phyloP scores from a whole-genome alignment of 2,797 vertebrate genomes.

The Hydrocynus forskahlii region DNA sequence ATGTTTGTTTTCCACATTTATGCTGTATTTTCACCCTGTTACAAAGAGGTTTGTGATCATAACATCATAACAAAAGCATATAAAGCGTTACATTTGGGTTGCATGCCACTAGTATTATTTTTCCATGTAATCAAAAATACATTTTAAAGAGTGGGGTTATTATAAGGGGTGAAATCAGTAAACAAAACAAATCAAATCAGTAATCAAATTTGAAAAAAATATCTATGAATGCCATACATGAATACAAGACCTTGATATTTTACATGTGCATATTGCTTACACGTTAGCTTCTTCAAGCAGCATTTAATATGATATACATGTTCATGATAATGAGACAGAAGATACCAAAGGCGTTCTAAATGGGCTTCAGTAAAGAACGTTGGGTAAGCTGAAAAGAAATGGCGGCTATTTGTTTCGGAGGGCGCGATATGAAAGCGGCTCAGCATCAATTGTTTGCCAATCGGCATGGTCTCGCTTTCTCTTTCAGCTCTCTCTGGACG shows the following conservation, averaged over 20 bases:
- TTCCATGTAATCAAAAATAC: slow-evolving; percentile 83
- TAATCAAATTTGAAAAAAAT: slow-evolving; percentile 20
- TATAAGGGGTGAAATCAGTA: slow-evolving; percentile 67
- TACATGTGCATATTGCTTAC: slow-evolving; percentile 83
- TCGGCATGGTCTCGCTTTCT: slow-evolving; percentile 16
- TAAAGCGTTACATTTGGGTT: slow-evolving; percentile 82
- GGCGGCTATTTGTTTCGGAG: slow-evolving; percentile 2
- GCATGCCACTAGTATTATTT: slow-evolving; percentile 82
- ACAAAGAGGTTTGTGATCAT: slow-evolving; percentile 79
- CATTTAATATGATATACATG: slow-evolving; percentile 78
- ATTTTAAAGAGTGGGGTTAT: slow-evolving; percentile 81
- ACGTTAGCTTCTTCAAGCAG: slow-evolving; percentile 79
- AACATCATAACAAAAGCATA: slow-evolving; percentile 80
- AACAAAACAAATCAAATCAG: slow-evolving; percentile 37
- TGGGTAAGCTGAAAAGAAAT: slow-evolving; percentile 64
- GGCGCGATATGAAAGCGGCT: slow-evolving; percentile 52
- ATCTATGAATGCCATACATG: slow-evolving; percentile 67
- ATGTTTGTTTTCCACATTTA: slow-evolving; percentile 68
- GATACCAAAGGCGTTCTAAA: slow-evolving; percentile 49
- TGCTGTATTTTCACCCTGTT: slow-evolving; percentile 79
- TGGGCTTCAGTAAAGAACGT: slow-evolving; percentile 52
- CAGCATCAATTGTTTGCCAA: slow-evolving; percentile 52
- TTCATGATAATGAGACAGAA: slow-evolving; percentile 72
- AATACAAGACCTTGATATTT: slow-evolving; percentile 68
- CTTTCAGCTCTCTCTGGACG: slow-evolving; percentile 11